Conservation (phyloP, 2,113 vertebrate genomes). For the Datnioides undecimradiatus region DNA sequence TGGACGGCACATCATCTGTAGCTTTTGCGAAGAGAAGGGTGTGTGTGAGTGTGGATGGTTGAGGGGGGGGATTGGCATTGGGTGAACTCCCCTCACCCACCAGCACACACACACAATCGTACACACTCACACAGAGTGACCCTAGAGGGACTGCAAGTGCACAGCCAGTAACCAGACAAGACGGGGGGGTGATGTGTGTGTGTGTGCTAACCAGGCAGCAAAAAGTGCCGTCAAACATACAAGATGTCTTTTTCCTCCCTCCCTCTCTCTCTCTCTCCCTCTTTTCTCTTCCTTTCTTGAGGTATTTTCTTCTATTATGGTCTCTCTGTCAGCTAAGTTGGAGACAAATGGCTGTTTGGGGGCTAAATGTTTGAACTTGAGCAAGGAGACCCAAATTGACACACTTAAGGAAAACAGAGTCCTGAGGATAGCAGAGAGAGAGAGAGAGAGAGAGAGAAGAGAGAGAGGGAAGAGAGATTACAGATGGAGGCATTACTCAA, state of each 20-base stretch:
- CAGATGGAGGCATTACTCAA: conserved; percentile 81
- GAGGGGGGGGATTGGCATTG: conserved; percentile 68
- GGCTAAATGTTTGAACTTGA: conserved; percentile 86
- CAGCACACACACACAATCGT: conserved; percentile 33
- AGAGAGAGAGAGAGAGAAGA: conserved; percentile 61
- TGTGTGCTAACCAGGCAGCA: conserved; percentile 73
- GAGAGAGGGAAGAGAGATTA: conserved; percentile 71
- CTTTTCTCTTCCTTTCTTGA: conserved; percentile 77
- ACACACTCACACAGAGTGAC: conserved; percentile 59
- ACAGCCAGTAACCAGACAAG: conserved; percentile 82
- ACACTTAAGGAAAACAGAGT: conserved; percentile 80
- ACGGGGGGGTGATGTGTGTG: conserved; percentile 41
- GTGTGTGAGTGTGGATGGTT: conserved; percentile 40
- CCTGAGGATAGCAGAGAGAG: conserved; percentile 75
- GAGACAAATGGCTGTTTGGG: conserved; percentile 80
- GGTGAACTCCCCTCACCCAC: conserved; percentile 77
- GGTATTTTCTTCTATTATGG: conserved; percentile 79
- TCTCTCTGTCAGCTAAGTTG: conserved; percentile 75
- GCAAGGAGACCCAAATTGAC: conserved; percentile 83
- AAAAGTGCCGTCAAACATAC: conserved; percentile 81
- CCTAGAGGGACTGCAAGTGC: conserved; percentile 82
- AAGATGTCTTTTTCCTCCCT: conserved; percentile 68
- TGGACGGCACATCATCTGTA: conserved; percentile 84
- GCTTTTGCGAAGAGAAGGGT: conserved; percentile 58
- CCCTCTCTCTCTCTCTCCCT: conserved; percentile 35